Base-by-base conservation (phyloP, 2,888 invertebrate species). In the Carcina quercana region DNA sequence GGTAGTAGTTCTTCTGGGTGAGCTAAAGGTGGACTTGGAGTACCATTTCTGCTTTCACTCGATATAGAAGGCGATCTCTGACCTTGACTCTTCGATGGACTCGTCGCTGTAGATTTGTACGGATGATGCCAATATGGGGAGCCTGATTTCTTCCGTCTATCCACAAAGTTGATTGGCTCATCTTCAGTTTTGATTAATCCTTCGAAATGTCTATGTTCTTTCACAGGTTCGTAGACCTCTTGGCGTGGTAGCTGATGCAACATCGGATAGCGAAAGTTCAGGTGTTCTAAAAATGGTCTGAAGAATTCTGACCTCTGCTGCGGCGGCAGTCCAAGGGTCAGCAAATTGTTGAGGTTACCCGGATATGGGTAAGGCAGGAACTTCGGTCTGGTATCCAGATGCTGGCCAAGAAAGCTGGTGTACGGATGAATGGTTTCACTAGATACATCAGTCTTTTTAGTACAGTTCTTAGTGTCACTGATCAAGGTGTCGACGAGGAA, bases 401-500 rank as follows among this genome's bases (percentile, higher is more conserved):
- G 70, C 14, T 66, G 69, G 5, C 67, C 70, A 8, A 82, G 57
- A n/a, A n/a, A n/a, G 25, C 82, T 54, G 38, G 69, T 70, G 20
- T 72, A 60, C 43, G 82, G 74, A n/a, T 72, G 58, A 40, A 74
- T 52, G 37, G 74, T 42, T 59, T 86, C 76, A 68, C 71, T 65
- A 45, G 74, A 43, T 53, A 73, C 46, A 41, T 74, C 66, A 34
- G 59, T 50, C 52, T 69, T 69, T 48, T 73, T 71, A n/a, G n/a
- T n/a, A 28, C 68, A 70, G 35, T 83, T 79, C 47, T 88, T 88
- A 25, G 88, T 62, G 35, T 87, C 87, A 76, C 88, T 89, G 44
- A 94, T 91, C 34, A 94, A 71, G 30, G 93, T 90, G 58, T 94
- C 94, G 58, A 94, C 92, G 34, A 93, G 69, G 59, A 94, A 94